phyloP scores from a whole-genome alignment of 2,797 vertebrate species.

The Etheostoma perlongum region DNA sequence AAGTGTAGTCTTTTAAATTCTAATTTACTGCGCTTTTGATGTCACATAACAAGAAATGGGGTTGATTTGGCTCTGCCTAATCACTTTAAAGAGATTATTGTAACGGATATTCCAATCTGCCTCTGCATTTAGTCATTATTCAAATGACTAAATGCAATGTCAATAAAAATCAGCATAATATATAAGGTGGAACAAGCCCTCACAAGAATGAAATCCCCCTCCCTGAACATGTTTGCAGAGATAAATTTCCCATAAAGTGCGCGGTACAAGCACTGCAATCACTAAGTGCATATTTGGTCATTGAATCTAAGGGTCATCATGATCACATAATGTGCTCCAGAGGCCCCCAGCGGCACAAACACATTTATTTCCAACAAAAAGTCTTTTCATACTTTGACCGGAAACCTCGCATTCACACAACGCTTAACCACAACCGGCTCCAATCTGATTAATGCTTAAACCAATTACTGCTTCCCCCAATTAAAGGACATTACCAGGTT shows the following conservation, averaged over 20 bases:
- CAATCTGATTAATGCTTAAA: constrained; percentile 86
- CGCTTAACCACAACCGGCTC: constrained; percentile 74
- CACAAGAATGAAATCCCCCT: constrained; percentile 38
- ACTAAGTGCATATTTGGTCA: constrained; percentile 89
- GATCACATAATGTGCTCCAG: constrained; percentile 85
- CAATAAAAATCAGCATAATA: constrained; percentile 55
- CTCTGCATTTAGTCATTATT: constrained; percentile 27
- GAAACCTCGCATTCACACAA: constrained; percentile 74
- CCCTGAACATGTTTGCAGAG: constrained; percentile 57
- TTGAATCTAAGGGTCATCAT: constrained; percentile 85
- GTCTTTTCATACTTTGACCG: constrained; percentile 80
- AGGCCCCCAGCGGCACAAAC: constrained; percentile 83
- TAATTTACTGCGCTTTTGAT: constrained; percentile 13
- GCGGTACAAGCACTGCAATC: constrained; percentile 86
- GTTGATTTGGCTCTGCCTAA: constrained; percentile 1
- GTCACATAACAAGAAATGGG: constrained; percentile 2
- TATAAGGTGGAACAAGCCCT: constrained; percentile 47
- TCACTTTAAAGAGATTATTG: constrained; percentile 48
- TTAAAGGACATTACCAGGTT: constrained; percentile 85
- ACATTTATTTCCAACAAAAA: constrained; percentile 87
- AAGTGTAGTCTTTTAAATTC: not conserved
- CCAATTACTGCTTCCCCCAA: constrained; percentile 85
- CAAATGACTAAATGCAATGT: constrained; percentile 46
- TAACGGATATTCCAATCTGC: constrained; percentile 51
- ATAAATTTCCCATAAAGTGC: constrained; percentile 59